Percentiles rank a stretch among this genome's conserved stretches.
Conservation (phyloP, 2,888 invertebrate genomes). For the Mythimna lalbum region DNA sequence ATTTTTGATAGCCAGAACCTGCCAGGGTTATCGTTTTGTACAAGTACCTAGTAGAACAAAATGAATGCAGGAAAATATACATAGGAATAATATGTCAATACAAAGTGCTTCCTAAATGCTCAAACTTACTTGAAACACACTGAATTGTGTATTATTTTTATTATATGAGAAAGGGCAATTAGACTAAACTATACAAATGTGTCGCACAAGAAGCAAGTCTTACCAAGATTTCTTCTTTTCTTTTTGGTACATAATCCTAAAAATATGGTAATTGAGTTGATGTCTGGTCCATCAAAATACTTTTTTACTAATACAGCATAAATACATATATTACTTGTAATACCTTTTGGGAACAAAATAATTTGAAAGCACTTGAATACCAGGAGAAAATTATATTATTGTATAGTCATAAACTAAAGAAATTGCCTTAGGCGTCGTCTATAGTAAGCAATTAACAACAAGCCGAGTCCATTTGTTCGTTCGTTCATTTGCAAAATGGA, state of each 20-base stretch:
- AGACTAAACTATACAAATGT: constrained; percentile 3
- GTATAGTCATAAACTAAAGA: neutral
- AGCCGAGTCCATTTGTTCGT: too few relatives aligned
- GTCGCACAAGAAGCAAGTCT: constrained; percentile 5
- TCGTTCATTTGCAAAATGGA: too few relatives aligned
- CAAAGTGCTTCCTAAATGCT: neutral
- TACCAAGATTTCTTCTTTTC: neutral
- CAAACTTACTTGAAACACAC: neutral
- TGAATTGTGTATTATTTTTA: neutral
- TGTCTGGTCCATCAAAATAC: neutral
- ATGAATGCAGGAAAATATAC: neutral
- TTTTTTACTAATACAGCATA: neutral
- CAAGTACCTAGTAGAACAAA: neutral
- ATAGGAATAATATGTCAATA: neutral
- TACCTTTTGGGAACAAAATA: neutral
- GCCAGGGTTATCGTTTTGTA: neutral
- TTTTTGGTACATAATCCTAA: neutral
- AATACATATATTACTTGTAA: neutral
- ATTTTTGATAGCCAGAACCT: neutral
- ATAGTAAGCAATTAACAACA: neutral
- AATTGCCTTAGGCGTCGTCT: neutral
- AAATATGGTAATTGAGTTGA: neutral
- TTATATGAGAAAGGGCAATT: neutral
- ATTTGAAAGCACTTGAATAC: neutral
- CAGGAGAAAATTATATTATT: neutral